These are phyloP conservation scores for Clanis bilineata DNA, from an alignment of 2,888 invertebrate genomes.

Conservation along the genomic window DNA sequence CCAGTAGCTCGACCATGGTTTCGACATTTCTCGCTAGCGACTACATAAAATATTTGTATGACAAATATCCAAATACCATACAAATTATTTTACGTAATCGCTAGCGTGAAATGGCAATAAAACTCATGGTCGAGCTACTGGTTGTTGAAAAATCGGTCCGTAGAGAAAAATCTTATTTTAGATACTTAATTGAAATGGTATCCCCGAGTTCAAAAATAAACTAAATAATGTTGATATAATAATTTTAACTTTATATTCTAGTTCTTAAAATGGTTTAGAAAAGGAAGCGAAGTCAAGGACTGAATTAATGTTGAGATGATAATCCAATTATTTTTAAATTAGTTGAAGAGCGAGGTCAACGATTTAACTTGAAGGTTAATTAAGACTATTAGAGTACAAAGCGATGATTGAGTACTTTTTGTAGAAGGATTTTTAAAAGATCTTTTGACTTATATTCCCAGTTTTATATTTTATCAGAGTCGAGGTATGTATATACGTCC, in stretches of 20 bases:
- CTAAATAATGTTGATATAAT: neutral
- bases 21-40: too few species aligned
- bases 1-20: too few species aligned
- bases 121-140: too few species aligned
- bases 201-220: too few species aligned
- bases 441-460: neutral
- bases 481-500: neutral
- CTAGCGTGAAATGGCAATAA: too few species aligned
- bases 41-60: too few species aligned
- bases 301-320: constrained; percentile 1
- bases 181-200: too few species aligned
- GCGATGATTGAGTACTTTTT: neutral
- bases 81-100: too few species aligned
- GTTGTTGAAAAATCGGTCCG: too few species aligned
- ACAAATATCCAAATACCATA: too few species aligned
- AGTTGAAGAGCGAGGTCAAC: constrained; percentile 8
- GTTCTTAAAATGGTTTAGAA: neutral
- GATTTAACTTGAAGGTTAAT: constrained; percentile 6
- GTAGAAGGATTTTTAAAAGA: neutral
- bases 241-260: neutral
- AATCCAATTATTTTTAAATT: constrained; percentile 8
- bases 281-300: neutral
- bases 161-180: too few species aligned
- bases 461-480: neutral
- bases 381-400: constrained; percentile 1